Evolutionary conservation across 2,113 vertebrate species (phyloP).

Genomic region (Vicugna pacos): DNA sequence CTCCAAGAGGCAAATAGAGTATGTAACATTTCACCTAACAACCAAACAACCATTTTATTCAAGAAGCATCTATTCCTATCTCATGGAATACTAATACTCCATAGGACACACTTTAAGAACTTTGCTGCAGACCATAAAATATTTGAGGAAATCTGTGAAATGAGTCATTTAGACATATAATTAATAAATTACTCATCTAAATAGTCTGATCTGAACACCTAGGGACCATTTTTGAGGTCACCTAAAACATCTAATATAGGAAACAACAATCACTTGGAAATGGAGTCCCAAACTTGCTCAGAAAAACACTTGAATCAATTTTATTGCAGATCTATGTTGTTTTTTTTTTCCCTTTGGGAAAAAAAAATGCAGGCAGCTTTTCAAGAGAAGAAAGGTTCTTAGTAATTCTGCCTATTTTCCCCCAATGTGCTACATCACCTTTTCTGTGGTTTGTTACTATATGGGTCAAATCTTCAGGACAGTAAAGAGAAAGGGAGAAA

Average conservation of each 20-base stretch:
- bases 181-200: constrained; percentile 4
- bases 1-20: not conserved
- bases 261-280: constrained; percentile 33
- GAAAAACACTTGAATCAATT: constrained; percentile 44
- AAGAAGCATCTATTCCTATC: not conserved
- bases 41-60: not conserved
- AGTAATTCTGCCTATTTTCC: constrained; percentile 46
- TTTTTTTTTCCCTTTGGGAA: too few relatives aligned
- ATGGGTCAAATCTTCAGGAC: constrained; percentile 28
- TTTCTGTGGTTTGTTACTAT: constrained; percentile 45
- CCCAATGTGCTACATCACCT: not conserved
- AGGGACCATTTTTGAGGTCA: not conserved
- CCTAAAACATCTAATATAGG: constrained; percentile 20
- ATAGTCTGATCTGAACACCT: not conserved
- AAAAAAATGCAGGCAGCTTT: constrained; percentile 37
- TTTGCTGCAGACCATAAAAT: not conserved
- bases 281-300: not conserved
- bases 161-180: not conserved
- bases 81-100: constrained; percentile 41
- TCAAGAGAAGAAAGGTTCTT: constrained; percentile 40
- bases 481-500: constrained; percentile 29
- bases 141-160: constrained; percentile 9
- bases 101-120: constrained; percentile 16
- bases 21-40: constrained; percentile 8
- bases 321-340: not conserved